Evolutionary conservation across 2,888 invertebrate genomes (phyloP).

Genomic region (Leptinotarsa rubiginosa): DNA sequence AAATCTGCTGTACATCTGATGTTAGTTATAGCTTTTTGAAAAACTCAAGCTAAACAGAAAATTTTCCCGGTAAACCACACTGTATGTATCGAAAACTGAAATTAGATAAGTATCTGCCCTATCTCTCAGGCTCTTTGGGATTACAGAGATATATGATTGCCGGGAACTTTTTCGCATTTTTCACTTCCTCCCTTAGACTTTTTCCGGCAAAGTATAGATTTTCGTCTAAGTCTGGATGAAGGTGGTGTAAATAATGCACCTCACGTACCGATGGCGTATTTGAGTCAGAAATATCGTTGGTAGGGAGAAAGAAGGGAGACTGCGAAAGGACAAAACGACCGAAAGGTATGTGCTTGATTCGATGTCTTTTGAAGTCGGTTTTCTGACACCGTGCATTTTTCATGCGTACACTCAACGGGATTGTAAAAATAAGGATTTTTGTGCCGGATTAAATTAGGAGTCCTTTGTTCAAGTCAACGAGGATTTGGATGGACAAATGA

Average conservation of each 20-base stretch:
- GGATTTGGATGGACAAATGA: background rate
- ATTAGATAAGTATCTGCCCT: conserved; percentile 7
- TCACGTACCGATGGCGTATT: conserved; percentile 59
- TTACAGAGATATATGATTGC: conserved; percentile 50
- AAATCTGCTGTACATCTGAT: too few species aligned
- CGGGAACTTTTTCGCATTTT: conserved; percentile 43
- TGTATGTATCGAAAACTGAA: background rate
- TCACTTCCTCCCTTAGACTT: conserved; percentile 45
- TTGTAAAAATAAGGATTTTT: conserved; percentile 18
- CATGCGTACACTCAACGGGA: conserved; percentile 21
- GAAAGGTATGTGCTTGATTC: conserved; percentile 34
- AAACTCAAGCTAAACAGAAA: background rate
- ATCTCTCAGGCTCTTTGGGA: conserved; percentile 35
- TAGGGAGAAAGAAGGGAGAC: conserved; percentile 38
- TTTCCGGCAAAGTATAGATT: conserved; percentile 58
- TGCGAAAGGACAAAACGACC: conserved; percentile 4
- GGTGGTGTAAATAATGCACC: conserved; percentile 64
- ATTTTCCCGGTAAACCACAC: background rate
- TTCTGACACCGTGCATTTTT: conserved; percentile 30
- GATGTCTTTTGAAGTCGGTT: conserved; percentile 42
- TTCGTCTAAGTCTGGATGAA: conserved; percentile 60
- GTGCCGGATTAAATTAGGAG: conserved; percentile 12
- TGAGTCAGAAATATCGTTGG: conserved; percentile 42
- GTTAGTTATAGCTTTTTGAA: too few species aligned
- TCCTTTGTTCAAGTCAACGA: conserved; percentile 12